These are phyloP conservation scores for Lasioglossum leucozonium DNA, from an alignment of 2,888 invertebrate genomes.

Conservation along the genomic window DNA sequence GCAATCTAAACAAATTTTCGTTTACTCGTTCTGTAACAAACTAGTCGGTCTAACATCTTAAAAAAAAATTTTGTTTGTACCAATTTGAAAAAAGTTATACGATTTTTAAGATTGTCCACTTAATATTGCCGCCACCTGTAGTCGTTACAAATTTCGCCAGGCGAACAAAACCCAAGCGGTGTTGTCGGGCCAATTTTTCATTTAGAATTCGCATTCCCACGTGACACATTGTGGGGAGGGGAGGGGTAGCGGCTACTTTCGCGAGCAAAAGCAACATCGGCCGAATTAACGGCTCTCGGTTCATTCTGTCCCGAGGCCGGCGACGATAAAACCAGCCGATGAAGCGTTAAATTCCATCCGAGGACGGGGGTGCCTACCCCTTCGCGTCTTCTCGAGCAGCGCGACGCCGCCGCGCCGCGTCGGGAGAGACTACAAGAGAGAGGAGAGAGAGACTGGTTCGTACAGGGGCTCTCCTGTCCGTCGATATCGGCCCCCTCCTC, in stretches of 20 bases:
- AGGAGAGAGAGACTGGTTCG: constrained; percentile 15
- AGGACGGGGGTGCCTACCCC: constrained; percentile 41
- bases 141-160: too few species aligned
- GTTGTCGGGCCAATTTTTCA: too few species aligned
- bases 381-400: constrained; percentile 47
- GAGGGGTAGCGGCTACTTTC: not conserved
- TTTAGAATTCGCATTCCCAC: too few species aligned
- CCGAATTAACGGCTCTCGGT: constrained; percentile 49
- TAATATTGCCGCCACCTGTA: too few species aligned
- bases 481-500: constrained; percentile 54
- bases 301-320: constrained; percentile 29
- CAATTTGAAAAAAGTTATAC: too few species aligned
- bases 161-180: too few species aligned
- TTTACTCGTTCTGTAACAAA: too few species aligned
- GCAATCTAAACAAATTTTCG: too few species aligned
- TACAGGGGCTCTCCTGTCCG: constrained; percentile 53
- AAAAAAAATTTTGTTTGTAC: too few species aligned
- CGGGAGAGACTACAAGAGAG: constrained; percentile 31
- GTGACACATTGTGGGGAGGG: too few species aligned
- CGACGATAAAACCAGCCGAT: constrained; percentile 55
- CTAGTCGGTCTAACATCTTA: too few species aligned
- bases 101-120: too few species aligned
- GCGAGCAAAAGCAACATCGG: constrained; percentile 4
- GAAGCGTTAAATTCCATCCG: constrained; percentile 59
- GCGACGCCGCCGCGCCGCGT: constrained; percentile 5